Evolutionary conservation across 2,797 vertebrate genomes (phyloP), one percentile per base, ranked within the genome.

Genomic region (Eulemur rubriventer): DNA sequence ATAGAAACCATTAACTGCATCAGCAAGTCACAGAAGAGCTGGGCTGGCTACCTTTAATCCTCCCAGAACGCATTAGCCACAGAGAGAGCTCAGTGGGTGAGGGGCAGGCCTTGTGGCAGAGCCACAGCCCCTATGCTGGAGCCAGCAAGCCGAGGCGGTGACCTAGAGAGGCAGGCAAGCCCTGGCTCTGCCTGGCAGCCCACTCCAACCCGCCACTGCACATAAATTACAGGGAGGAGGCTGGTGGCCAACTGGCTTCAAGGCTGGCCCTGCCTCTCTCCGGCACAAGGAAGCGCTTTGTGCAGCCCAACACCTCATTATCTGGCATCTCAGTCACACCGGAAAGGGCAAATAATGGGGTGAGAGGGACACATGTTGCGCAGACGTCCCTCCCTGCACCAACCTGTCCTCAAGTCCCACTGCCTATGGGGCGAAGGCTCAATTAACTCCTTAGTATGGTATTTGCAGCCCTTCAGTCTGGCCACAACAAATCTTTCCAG

Each of bases 271-370:
- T 95, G 95, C 96, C 94, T 97, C 94, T 76, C 92, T 83, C 85
- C 2, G 0, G 81, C 95, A 96, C 93, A 97, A 98, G 97, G 97
- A 96, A 97, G 93, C 0, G 41, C 97, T 97, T 97, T 97, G 92
- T 97, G 89, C 52, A 73, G 94, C 83, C 70, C 89, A 96, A 83
- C 92, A 94, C 93, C 97, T 97, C 96, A 96, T 97, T 96, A 97
- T 92, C 95, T 96, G 96, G 87, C 96, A 96, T 84, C 94, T 43
- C 75, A 67, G 95, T 93, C 91, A 90, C 76, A 91, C 94, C 95
- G 96, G 97, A 97, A 97, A 97, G 89, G 81, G 76, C 89, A 97
- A 97, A 97, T 97, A 96, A 97, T 97, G 96, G 97, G 95, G 94
- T 97, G 63, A 94, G 96, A 0, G 0, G 0, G 30, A 94, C 96